These are phyloP conservation scores for Turritopsis dohrnii DNA, from an alignment of 30 jellyfish, hydroid and myxozoan genomes.

Conservation along the genomic window DNA sequence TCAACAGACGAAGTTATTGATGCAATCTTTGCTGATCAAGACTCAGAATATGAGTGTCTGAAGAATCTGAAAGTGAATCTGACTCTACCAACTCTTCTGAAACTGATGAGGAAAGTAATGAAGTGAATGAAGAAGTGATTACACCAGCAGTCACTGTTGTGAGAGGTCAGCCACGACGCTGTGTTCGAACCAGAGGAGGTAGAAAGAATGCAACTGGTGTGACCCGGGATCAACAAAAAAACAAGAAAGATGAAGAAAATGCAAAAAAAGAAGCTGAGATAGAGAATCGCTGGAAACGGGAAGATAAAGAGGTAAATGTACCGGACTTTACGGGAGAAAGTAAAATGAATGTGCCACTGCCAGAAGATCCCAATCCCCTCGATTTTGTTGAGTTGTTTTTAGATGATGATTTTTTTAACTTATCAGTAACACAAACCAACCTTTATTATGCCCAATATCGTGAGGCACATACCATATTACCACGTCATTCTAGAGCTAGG, in stretches of 20 bases:
- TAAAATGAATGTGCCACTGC: neutral
- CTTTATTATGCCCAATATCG: conserved; percentile 4
- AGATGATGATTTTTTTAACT: neutral
- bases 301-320: neutral
- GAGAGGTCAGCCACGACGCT: neutral
- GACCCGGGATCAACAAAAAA: no score
- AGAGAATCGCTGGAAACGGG: neutral
- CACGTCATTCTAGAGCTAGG: conserved; percentile 23
- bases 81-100: neutral
- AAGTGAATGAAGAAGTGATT: neutral
- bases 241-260: no score
- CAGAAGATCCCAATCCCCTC: neutral
- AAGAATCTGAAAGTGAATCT: neutral
- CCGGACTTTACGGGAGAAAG: conserved; percentile 4
- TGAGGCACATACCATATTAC: conserved; percentile 5
- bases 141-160: neutral
- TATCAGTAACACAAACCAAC: neutral
- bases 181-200: conserved; percentile 14
- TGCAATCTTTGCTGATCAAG: neutral
- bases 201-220: neutral
- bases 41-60: neutral
- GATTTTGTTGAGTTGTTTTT: neutral
- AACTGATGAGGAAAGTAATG: neutral
- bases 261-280: neutral
- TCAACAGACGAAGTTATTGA: neutral